Conservation (phyloP, 2,888 invertebrate species). For the Cinara cedri region DNA sequence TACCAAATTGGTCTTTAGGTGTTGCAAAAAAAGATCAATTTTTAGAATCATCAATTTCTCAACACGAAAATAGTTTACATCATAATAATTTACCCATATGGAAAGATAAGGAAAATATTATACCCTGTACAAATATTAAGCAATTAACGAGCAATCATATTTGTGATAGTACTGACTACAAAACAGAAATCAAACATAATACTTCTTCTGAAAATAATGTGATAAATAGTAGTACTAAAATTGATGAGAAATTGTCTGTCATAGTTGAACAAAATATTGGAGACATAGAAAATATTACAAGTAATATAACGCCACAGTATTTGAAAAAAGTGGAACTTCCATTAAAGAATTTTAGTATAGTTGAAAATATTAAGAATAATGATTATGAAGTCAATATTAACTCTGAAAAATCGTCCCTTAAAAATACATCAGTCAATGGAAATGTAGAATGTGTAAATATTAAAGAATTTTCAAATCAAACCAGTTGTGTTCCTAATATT, state of each 20-base stretch:
- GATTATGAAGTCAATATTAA: neutral
- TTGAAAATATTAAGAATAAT: neutral
- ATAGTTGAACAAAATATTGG: neutral
- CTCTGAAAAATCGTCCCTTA: neutral
- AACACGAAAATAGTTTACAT: conserved; percentile 10
- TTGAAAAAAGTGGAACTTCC: conserved; percentile 7
- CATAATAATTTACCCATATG: conserved; percentile 13
- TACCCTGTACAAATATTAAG: neutral
- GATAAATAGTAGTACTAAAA: conserved; percentile 23
- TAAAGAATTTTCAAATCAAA: conserved; percentile 4
- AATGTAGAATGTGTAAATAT: neutral
- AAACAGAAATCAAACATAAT: neutral
- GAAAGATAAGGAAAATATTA: conserved; percentile 21
- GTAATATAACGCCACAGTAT: neutral
- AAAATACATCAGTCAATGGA: neutral
- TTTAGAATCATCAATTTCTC: neutral
- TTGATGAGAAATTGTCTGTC: neutral
- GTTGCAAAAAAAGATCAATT: conserved; percentile 6
- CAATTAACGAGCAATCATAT: neutral
- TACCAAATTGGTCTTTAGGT: neutral
- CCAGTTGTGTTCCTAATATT: conserved; percentile 25
- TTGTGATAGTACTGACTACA: conserved; percentile 7
- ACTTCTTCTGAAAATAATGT: conserved; percentile 20
- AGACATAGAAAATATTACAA: neutral
- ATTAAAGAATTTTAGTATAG: neutral